Percentiles rank a stretch among this genome's conserved stretches.
Evolutionary conservation across 1,140 invertebrate genomes (phyloP).

Genomic region (Drosophila subobscura): DNA sequence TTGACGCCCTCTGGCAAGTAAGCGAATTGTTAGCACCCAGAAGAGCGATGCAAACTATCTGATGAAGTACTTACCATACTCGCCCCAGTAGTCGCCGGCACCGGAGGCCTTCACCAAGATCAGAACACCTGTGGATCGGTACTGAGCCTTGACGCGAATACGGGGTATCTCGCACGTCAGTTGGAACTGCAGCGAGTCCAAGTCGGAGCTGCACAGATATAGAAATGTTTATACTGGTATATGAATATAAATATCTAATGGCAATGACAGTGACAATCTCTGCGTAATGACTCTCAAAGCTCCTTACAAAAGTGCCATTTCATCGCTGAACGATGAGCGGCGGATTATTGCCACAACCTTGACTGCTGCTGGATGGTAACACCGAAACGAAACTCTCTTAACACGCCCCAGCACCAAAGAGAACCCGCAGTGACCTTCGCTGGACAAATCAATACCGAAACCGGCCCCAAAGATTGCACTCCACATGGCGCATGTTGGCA

Average conservation of each 20-base stretch:
- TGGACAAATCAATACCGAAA: constrained; percentile 40
- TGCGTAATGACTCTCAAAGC: constrained; percentile 26
- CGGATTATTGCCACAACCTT: constrained; percentile 23
- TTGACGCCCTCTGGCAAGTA: constrained; percentile 89
- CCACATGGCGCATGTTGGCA: constrained; percentile 61
- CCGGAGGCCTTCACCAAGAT: constrained; percentile 91
- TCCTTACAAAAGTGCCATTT: constrained; percentile 53
- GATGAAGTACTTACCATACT: constrained; percentile 88
- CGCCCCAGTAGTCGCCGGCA: constrained; percentile 93
- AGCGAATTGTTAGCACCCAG: constrained; percentile 1
- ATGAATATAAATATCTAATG: constrained; percentile 49
- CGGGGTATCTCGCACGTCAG: constrained; percentile 90
- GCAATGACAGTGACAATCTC: constrained; percentile 68
- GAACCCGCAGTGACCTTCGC: neutral
- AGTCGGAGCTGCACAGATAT: constrained; percentile 86
- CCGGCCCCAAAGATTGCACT: constrained; percentile 48
- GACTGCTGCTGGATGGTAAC: neutral
- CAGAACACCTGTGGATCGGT: constrained; percentile 90
- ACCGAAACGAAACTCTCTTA: constrained; percentile 13
- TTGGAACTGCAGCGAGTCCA: constrained; percentile 91
- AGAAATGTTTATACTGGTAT: constrained; percentile 15
- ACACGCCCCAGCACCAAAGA: constrained; percentile 1
- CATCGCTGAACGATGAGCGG: constrained; percentile 51
- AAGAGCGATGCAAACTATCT: neutral
- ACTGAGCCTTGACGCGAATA: constrained; percentile 89